A percentile compares a stretch with the other conserved stretches of the same genome.
phyloP scores from a whole-genome alignment of 2,888 invertebrate species.

The Drosophila neutralis region DNA sequence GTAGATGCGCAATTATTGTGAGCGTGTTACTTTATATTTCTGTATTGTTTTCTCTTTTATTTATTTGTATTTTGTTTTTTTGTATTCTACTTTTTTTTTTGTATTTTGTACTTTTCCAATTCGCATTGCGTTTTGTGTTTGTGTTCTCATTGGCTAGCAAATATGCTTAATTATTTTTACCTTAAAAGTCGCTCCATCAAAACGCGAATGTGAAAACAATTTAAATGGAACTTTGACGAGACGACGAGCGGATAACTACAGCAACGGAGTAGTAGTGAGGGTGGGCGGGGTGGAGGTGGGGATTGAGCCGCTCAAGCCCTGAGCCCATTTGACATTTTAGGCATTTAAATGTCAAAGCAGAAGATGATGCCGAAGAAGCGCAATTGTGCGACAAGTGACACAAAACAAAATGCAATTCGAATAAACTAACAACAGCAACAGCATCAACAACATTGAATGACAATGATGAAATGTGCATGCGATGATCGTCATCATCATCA shows the following conservation, averaged over 20 bases:
- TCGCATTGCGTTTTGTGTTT: conserved; percentile 66
- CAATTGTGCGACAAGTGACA: conserved; percentile 55
- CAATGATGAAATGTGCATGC: conserved; percentile 56
- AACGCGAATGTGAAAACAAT: conserved; percentile 74
- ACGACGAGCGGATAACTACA: conserved; percentile 1
- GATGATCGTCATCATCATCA: conserved; percentile 17
- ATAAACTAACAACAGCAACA: conserved; percentile 17
- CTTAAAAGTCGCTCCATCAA: conserved; percentile 78
- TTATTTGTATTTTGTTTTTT: conserved; percentile 26
- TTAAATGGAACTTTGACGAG: conserved; percentile 43
- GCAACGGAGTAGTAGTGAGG: not conserved
- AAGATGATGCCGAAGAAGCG: conserved; percentile 20
- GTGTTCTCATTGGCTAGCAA: conserved; percentile 61
- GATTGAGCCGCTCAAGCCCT: conserved; percentile 48
- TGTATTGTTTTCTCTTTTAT: conserved; percentile 61
- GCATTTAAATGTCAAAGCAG: conserved; percentile 63
- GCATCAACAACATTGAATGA: conserved; percentile 12
- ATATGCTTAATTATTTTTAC: conserved; percentile 82
- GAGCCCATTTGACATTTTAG: conserved; percentile 78
- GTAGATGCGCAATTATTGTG: conserved; percentile 82
- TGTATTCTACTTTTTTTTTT: conserved; percentile 10
- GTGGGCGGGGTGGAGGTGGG: not conserved
- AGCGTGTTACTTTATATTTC: conserved; percentile 74
- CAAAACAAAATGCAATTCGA: conserved; percentile 59
- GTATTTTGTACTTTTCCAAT: conserved; percentile 63